Evolutionary conservation across 2,888 invertebrate species (phyloP).

Genomic region (Anticlea derivata): DNA sequence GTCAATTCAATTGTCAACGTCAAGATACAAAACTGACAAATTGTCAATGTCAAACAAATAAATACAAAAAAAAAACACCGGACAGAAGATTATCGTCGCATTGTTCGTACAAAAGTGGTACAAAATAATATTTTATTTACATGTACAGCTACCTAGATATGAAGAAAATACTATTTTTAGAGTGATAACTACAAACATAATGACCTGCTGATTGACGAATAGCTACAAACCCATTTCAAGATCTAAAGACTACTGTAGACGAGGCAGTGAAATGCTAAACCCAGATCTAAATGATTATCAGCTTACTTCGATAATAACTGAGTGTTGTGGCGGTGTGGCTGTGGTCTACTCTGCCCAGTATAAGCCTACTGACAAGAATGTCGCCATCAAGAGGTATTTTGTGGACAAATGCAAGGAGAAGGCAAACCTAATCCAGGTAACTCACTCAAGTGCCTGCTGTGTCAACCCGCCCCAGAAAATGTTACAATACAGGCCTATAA

Average conservation of each 20-base stretch:
- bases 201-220: not conserved
- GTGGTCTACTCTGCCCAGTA: conserved; percentile 89
- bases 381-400: conserved; percentile 90
- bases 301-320: conserved; percentile 86
- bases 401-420: conserved; percentile 88
- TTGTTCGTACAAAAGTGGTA: too few relatives aligned
- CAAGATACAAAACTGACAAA: too few relatives aligned
- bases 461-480: conserved; percentile 12
- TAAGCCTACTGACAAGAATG: conserved; percentile 85
- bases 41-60: too few relatives aligned
- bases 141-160: too few relatives aligned
- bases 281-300: conserved; percentile 86
- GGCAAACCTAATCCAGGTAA: conserved; percentile 83
- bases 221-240: not conserved
- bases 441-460: not conserved
- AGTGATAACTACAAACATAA: not conserved
- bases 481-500: too few relatives aligned
- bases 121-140: too few relatives aligned
- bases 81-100: too few relatives aligned
- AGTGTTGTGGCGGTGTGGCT: conserved; percentile 88
- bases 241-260: not conserved
- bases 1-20: too few relatives aligned
- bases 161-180: conserved; percentile 6
- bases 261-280: conserved; percentile 76
- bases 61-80: too few relatives aligned